These are phyloP conservation scores for Oedothorax gibbosus DNA, from an alignment of 1,140 invertebrate genomes.

Conservation along the genomic window DNA sequence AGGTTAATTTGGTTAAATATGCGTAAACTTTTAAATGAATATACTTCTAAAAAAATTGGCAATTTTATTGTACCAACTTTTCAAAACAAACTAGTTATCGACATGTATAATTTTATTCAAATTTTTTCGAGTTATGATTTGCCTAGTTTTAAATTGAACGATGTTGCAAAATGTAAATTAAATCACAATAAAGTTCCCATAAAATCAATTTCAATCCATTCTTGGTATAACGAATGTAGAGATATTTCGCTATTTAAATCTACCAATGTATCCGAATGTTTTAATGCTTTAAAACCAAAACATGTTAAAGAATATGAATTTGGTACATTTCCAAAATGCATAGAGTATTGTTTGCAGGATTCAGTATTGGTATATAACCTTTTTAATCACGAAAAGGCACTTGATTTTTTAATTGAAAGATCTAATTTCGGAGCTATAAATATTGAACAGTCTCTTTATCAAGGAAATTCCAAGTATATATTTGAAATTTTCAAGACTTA, in stretches of 20 bases:
- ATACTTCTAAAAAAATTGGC: slow-evolving; percentile 32
- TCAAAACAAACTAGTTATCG: slow-evolving; percentile 34
- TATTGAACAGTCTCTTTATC: slow-evolving; percentile 19
- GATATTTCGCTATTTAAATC: slow-evolving; percentile 15
- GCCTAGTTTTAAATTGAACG: slow-evolving; percentile 23
- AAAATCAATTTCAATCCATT: slow-evolving; percentile 14
- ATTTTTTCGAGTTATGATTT: slow-evolving; percentile 35
- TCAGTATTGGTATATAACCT: slow-evolving; percentile 26
- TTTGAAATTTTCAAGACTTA: slow-evolving; percentile 26
- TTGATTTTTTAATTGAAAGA: slow-evolving; percentile 18
- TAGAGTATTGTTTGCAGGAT: slow-evolving; percentile 31
- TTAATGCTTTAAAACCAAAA: not conserved
- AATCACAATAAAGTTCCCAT: slow-evolving; percentile 14
- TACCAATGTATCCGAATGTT: not conserved
- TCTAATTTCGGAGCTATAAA: slow-evolving; percentile 21
- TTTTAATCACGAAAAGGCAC: slow-evolving; percentile 23
- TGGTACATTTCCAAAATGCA: slow-evolving; percentile 17
- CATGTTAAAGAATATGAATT: slow-evolving; percentile 15
- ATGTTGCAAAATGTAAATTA: slow-evolving; percentile 28
- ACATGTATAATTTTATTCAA: slow-evolving; percentile 36
- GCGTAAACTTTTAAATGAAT: not conserved
- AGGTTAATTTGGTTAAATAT: slow-evolving; percentile 21
- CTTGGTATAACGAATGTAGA: not conserved
- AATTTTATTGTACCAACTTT: not conserved
- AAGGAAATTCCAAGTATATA: slow-evolving; percentile 27